Percentiles rank a stretch among this genome's conserved stretches.
Evolutionary conservation across 2,888 invertebrate genomes (phyloP).

Genomic region (Chesias legatella): DNA sequence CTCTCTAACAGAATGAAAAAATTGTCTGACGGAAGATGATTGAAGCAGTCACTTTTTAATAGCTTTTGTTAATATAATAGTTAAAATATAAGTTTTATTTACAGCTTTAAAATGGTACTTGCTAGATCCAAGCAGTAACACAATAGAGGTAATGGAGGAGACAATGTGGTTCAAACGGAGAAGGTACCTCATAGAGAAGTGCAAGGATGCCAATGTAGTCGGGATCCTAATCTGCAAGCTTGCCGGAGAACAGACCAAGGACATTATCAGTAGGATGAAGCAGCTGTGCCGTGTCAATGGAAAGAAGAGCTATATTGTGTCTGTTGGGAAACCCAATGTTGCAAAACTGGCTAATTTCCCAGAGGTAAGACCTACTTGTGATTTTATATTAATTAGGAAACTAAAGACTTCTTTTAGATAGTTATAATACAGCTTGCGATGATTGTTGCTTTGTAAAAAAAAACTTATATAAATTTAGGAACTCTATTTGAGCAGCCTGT

Average conservation of each 20-base stretch:
- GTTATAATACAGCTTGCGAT: no score
- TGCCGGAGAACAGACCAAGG: slow-evolving; percentile 88
- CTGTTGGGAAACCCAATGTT: slow-evolving; percentile 96
- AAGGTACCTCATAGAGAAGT: slow-evolving; percentile 92
- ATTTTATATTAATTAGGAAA: no score
- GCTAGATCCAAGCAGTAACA: slow-evolving; percentile 62
- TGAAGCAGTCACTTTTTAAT: no score
- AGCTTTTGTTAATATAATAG: no score
- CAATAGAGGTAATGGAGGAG: slow-evolving; percentile 62
- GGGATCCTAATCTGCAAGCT: slow-evolving; percentile 96
- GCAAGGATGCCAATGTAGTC: slow-evolving; percentile 92
- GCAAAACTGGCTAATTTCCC: slow-evolving; percentile 97
- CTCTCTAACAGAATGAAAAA: no score
- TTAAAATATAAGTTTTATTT: slow-evolving; percentile 4
- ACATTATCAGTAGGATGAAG: slow-evolving; percentile 87
- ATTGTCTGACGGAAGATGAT: no score
- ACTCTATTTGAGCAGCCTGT: no score
- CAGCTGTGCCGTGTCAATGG: slow-evolving; percentile 85
- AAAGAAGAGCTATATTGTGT: slow-evolving; percentile 94
- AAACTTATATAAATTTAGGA: no score
- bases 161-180: slow-evolving; percentile 86
- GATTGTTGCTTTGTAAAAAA: no score
- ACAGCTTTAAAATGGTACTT: slow-evolving; percentile 80
- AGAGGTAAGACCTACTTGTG: slow-evolving; percentile 79
- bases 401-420: no score